A percentile compares a stretch with the other conserved stretches of the same genome.
Conservation (phyloP, 2,113 vertebrate genomes). For the Calyptommatus sinebrachiatus region DNA sequence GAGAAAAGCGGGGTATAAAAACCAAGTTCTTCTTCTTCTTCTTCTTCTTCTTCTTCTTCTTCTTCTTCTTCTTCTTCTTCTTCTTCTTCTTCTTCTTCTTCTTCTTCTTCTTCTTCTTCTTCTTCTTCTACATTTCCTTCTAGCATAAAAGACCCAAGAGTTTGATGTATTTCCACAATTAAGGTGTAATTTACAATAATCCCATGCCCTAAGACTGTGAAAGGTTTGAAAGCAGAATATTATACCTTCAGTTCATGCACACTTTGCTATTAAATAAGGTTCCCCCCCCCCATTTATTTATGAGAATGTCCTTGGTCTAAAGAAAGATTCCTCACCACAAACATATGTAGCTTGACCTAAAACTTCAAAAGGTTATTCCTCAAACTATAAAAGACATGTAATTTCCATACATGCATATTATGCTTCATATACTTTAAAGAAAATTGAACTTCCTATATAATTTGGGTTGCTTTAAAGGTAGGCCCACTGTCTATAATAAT, state of each 20-base stretch:
- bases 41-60: too few relatives aligned
- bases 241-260: not conserved
- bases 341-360: not conserved
- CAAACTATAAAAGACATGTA: not conserved
- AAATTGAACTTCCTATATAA: conserved; percentile 2
- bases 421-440: conserved; percentile 6
- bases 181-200: too few relatives aligned
- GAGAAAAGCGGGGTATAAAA: too few relatives aligned
- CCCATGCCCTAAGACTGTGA: too few relatives aligned
- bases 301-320: not conserved
- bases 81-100: too few relatives aligned
- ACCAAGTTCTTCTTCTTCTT: too few relatives aligned
- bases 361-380: not conserved
- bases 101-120: too few relatives aligned
- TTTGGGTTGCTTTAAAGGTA: conserved; percentile 19
- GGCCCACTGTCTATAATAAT: conserved; percentile 4
- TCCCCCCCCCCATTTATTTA: not conserved
- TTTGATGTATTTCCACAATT: too few relatives aligned
- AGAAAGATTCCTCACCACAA: not conserved
- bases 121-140: not conserved
- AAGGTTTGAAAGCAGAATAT: not conserved
- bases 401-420: conserved; percentile 11
- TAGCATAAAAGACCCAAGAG: not conserved
- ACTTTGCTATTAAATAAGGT: not conserved
- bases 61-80: too few relatives aligned